A percentile compares a stretch with the other conserved stretches of the same genome.
phyloP scores from a whole-genome alignment of 1,140 invertebrate genomes.

The Lepidurus couesii region DNA sequence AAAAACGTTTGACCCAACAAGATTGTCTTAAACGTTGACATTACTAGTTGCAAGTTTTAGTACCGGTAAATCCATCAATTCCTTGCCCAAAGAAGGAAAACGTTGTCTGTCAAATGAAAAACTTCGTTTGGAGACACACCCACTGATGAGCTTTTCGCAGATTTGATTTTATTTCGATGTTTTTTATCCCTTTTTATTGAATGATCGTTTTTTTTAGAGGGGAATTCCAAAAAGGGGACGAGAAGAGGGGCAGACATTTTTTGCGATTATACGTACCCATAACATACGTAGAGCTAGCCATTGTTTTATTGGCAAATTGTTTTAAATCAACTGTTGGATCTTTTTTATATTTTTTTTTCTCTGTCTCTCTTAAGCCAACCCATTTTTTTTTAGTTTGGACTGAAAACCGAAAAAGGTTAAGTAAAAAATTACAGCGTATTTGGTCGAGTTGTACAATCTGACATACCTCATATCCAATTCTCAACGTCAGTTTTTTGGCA shows the following conservation, averaged over 20 bases:
- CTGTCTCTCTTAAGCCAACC: not conserved
- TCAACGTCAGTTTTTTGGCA: conserved; percentile 21
- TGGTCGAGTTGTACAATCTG: conserved; percentile 17
- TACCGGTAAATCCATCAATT: too few species aligned
- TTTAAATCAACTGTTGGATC: too few species aligned
- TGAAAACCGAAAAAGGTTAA: not conserved
- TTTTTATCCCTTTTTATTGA: too few species aligned
- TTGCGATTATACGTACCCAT: not conserved
- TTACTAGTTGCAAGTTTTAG: too few species aligned
- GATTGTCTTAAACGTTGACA: too few species aligned
- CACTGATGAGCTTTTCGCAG: too few species aligned
- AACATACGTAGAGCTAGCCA: conserved; percentile 1
- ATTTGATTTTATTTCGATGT: too few species aligned
- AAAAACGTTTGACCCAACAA: too few species aligned
- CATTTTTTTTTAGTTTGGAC: not conserved
- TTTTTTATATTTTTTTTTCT: not conserved
- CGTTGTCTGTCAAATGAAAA: too few species aligned
- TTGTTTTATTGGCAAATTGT: not conserved
- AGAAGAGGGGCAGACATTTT: conserved; percentile 12
- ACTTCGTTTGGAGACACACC: too few species aligned
- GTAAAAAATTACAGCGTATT: not conserved
- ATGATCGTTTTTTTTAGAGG: not conserved
- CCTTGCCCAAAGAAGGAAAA: too few species aligned
- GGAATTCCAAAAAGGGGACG: conserved; percentile 1
- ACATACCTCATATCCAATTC: conserved; percentile 19